A percentile compares a stretch with the other conserved stretches of the same genome.
Evolutionary conservation across 2,797 vertebrate genomes (phyloP).

Genomic region (Echiichthys vipera): DNA sequence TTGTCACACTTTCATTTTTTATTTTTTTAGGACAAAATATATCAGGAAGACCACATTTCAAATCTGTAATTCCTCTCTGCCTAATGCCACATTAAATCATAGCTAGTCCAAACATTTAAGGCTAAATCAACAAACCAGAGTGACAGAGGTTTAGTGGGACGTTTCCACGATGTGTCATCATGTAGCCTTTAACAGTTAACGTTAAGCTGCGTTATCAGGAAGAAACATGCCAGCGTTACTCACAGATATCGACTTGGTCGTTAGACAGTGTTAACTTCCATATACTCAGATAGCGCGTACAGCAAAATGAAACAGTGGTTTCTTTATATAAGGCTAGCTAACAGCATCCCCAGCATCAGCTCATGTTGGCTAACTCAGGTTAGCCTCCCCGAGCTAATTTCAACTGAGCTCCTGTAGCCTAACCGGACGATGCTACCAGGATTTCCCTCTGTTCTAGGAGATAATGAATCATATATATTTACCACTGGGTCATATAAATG

Average conservation of each 20-base stretch:
- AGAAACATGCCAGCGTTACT: background rate
- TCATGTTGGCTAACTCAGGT: slow-evolving; percentile 45
- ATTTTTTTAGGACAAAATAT: background rate
- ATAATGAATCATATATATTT: fast-evolving
- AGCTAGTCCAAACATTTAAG: fast-evolving
- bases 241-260: no score
- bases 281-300: background rate
- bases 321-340: slow-evolving; percentile 22
- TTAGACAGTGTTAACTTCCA: background rate
- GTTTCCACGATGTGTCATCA: slow-evolving; percentile 30
- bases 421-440: background rate
- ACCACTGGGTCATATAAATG: background rate
- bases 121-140: background rate
- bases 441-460: background rate
- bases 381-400: slow-evolving; percentile 67
- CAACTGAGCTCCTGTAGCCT: background rate
- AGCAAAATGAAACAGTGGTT: background rate
- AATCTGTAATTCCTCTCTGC: no score
- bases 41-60: background rate
- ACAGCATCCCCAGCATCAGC: slow-evolving; percentile 48
- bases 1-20: background rate
- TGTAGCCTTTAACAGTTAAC: slow-evolving; percentile 8
- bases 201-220: slow-evolving; percentile 12
- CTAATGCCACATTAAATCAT: no score
- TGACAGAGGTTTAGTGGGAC: slow-evolving; percentile 5